Conservation (phyloP, 2,888 invertebrate genomes). For the Meiosimyza decipiens region DNA sequence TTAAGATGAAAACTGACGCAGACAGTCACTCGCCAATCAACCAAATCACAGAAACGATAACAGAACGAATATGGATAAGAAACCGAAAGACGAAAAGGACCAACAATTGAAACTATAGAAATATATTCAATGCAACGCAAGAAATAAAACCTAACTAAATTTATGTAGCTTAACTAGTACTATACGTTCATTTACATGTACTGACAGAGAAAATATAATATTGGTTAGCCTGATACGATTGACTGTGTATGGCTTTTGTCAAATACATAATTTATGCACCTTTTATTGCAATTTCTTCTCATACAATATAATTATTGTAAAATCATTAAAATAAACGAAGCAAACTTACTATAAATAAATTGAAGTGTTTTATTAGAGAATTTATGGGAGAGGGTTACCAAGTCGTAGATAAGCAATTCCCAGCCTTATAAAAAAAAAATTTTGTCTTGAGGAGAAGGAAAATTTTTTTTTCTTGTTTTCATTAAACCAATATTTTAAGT, state of each 20-base stretch:
- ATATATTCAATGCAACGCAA: conserved; percentile 26
- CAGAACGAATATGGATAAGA: conserved; percentile 32
- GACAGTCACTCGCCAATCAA: conserved; percentile 36
- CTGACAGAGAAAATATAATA: conserved; percentile 27
- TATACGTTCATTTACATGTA: conserved; percentile 23
- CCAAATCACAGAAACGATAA: conserved; percentile 30
- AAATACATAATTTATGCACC: not conserved
- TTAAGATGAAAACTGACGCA: conserved; percentile 35
- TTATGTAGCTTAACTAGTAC: conserved; percentile 22
- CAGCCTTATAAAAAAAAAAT: no score
- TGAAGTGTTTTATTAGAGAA: no score
- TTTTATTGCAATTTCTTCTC: conserved; percentile 11
- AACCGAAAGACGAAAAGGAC: conserved; percentile 35
- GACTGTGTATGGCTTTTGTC: conserved; percentile 20
- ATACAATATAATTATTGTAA: conserved; percentile 32
- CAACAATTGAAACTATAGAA: conserved; percentile 30
- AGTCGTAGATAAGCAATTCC: no score
- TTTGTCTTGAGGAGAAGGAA: no score
- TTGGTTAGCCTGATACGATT: conserved; percentile 19
- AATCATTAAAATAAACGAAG: conserved; percentile 21
- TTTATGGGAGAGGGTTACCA: no score
- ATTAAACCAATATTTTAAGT: no score
- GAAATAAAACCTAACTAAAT: conserved; percentile 13
- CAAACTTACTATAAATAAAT: no score
- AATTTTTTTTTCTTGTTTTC: no score